A percentile compares a stretch with the other conserved stretches of the same genome.
Conservation (phyloP, 1,140 invertebrate species). For the Eriocheir sinensis region DNA sequence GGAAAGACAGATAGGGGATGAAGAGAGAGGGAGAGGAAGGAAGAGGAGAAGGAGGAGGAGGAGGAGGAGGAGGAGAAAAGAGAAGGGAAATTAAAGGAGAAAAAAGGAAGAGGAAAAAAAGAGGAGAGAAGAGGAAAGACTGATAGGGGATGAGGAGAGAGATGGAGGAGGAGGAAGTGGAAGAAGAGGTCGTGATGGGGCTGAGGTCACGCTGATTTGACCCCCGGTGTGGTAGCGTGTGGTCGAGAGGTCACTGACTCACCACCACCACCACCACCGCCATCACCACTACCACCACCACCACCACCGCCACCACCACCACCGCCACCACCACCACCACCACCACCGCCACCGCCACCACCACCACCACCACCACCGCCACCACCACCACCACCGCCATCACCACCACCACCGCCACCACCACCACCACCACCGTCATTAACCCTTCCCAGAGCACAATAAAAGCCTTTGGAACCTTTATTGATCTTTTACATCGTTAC, state of each 20-base stretch:
- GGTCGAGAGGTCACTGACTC: neutral
- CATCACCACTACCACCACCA: too few species aligned
- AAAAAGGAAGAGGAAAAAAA: too few species aligned
- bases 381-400: neutral
- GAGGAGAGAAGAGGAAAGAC: neutral
- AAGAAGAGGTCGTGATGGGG: neutral
- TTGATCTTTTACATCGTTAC: too few species aligned
- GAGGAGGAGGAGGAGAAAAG: neutral
- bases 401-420: too few species aligned
- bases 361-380: neutral
- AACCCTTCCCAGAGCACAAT: too few species aligned
- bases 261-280: too few species aligned
- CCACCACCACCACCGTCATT: too few species aligned
- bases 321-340: neutral
- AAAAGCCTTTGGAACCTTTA: too few species aligned
- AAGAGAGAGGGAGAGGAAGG: neutral
- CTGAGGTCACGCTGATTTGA: neutral
- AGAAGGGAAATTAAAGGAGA: too few species aligned
- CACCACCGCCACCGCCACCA: neutral
- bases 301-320: neutral
- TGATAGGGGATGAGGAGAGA: neutral
- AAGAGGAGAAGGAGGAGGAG: neutral
- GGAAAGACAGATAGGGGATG: neutral
- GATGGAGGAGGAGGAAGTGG: too few species aligned
- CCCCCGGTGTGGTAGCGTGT: neutral